These are phyloP conservation scores for Terebella lapidaria DNA, from an alignment of 2,888 invertebrate species.

Conservation along the genomic window DNA sequence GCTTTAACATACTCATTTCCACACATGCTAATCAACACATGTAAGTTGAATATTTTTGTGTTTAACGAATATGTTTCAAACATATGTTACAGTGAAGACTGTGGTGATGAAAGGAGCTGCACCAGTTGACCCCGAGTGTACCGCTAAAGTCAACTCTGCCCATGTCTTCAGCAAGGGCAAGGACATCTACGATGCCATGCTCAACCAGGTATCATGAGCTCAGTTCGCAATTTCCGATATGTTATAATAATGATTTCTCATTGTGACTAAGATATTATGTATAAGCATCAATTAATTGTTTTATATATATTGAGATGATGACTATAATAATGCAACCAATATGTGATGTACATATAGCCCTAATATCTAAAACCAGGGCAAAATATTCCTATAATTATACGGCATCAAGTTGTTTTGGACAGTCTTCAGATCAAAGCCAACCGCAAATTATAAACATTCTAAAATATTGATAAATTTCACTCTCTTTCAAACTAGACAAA, in stretches of 20 bases:
- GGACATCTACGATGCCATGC: conserved; percentile 55
- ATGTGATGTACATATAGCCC: too few relatives aligned
- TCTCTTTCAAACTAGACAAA: too few relatives aligned
- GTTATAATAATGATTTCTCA: not conserved
- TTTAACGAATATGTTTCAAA: not conserved
- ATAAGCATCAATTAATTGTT: too few relatives aligned
- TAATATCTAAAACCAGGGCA: too few relatives aligned
- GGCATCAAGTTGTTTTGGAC: too few relatives aligned
- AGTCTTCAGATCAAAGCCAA: too few relatives aligned
- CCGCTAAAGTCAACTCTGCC: conserved; percentile 40
- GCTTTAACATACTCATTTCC: not conserved
- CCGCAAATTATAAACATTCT: too few relatives aligned
- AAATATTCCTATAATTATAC: too few relatives aligned
- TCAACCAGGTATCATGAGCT: conserved; percentile 54
- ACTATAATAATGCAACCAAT: too few relatives aligned
- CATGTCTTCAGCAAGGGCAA: conserved; percentile 51
- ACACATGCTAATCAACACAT: not conserved
- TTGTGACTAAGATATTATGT: not conserved
- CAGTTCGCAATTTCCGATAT: too few relatives aligned
- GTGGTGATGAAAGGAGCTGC: conserved; percentile 50
- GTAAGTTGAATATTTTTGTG: not conserved
- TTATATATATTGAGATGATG: too few relatives aligned
- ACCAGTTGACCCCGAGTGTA: conserved; percentile 53
- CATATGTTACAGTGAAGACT: conserved; percentile 29
- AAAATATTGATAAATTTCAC: too few relatives aligned